A percentile compares a stretch with the other conserved stretches of the same genome.
phyloP scores from a whole-genome alignment of 2,797 vertebrate species.

The Onychomys arenicola region DNA sequence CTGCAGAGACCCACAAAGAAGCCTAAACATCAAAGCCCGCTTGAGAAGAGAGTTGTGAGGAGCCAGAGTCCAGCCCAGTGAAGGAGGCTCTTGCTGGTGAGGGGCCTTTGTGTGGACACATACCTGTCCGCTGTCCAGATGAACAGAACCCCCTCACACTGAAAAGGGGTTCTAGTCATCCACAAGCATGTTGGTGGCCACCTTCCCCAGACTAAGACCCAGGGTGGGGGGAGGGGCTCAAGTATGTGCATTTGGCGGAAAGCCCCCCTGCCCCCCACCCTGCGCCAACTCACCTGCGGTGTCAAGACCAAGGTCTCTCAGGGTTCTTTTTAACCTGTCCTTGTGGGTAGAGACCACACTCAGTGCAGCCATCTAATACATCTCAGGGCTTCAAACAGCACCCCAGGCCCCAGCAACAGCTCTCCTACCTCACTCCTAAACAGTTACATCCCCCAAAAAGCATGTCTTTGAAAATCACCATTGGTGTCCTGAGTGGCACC shows the following conservation, averaged over 20 bases:
- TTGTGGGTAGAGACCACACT: rapidly evolving
- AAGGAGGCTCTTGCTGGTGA: neutral
- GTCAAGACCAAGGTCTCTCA: neutral
- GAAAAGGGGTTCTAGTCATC: neutral
- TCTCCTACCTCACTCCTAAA: neutral
- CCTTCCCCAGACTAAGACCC: neutral
- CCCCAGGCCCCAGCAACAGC: neutral
- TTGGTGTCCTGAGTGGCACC: neutral
- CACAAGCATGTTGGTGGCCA: neutral
- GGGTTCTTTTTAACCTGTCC: neutral
- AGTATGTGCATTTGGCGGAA: neutral
- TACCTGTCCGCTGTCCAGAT: neutral
- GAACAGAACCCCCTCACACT: neutral
- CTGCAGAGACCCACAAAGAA: rapidly evolving
- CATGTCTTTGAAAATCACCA: neutral
- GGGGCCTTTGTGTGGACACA: rapidly evolving
- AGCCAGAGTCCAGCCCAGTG: neutral
- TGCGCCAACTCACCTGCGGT: neutral
- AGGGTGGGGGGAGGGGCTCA: neutral
- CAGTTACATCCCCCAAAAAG: neutral
- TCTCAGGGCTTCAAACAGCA: too few relatives aligned
- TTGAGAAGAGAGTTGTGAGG: neutral
- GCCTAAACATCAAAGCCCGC: rapidly evolving
- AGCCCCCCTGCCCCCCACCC: too few relatives aligned
- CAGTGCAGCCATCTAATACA: rapidly evolving